These are phyloP conservation scores for Uromys caudimaculatus DNA, from an alignment of 2,797 vertebrate species.

Conservation along the genomic window DNA sequence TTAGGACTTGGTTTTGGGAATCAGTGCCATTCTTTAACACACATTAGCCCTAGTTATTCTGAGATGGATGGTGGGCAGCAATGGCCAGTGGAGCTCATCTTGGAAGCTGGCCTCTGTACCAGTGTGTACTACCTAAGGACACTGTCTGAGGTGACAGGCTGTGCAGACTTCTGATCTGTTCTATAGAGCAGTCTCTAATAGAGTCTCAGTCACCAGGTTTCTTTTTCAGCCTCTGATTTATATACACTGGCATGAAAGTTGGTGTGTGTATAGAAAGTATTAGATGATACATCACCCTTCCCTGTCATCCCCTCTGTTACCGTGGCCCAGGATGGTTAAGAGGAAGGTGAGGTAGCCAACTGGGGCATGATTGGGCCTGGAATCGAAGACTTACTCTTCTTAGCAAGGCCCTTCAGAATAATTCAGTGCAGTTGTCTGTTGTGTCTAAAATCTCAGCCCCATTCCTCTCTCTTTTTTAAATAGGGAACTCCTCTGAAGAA, in stretches of 20 bases:
- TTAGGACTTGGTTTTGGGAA: neutral
- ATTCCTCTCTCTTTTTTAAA: slow-evolving; percentile 56
- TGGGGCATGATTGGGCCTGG: neutral
- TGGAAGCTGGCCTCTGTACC: neutral
- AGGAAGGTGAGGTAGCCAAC: neutral
- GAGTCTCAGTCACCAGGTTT: neutral
- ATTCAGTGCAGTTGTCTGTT: neutral
- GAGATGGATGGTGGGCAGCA: neutral
- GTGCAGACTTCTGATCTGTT: neutral
- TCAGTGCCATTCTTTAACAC: neutral
- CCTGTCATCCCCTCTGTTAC: neutral
- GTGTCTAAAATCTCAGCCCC: neutral
- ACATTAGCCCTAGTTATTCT: neutral
- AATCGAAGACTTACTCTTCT: neutral
- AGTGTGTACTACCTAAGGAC: neutral
- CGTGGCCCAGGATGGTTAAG: neutral
- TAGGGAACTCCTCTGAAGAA: slow-evolving; percentile 93
- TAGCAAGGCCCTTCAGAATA: neutral
- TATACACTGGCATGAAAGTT: neutral
- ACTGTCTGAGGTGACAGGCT: too few species aligned
- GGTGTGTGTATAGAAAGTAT: neutral
- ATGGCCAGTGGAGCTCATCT: neutral
- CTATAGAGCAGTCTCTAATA: neutral
- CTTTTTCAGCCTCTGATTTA: neutral
- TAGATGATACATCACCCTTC: neutral